Base-by-base conservation (phyloP, 2,888 invertebrate genomes). In the Tiliacea citrago region DNA sequence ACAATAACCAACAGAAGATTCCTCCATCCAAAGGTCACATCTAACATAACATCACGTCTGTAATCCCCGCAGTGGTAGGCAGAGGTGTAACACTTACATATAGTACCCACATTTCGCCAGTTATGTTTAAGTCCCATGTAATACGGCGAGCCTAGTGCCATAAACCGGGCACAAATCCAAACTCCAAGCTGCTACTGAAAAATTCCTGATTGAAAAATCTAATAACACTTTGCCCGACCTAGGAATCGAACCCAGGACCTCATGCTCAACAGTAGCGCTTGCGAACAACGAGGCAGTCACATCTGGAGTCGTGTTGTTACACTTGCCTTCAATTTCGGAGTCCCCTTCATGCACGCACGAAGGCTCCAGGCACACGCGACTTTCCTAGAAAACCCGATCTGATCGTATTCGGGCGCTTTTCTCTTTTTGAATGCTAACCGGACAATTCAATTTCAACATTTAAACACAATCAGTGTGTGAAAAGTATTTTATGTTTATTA, bases 341-440 rank as follows among this genome's bases (percentile, higher is more conserved):
- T 60, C 65, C 77, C 75, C 45, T 79, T 73, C 61, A 39, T 55
- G 51, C 42, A 73, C 66, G 75, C 68, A 73, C 77, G 57, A 29
- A 68, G 47, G 57, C 69, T 60, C 60, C 45, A 42, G 13, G 24
- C 58, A 67, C 49, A 57, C n/a, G 61, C n/a, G 53, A 47, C 35
- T 55, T 29, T 55, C 61, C 29, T 47, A n/a, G 45, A 55, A 67
- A 55, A 42, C 55, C 18, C 18, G 18, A 42, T 61, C 18, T 7
- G 29, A 63, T 49, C 29, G 68, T 62, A 55, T 61, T n/a, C 39
- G 8, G 16, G 13, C 16, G 18, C 8, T 57, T 29, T 70, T 39
- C 51, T n/a, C 16, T 47, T 42, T 53, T 39, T 4, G 24, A 8
- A 39, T 55, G 29, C 29, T 12, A 35, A 21, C 18, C 4, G 16